Evolutionary conservation across 2,113 vertebrate species (phyloP), one percentile per base, ranked within the genome.

Genomic region (Seriola quinqueradiata): DNA sequence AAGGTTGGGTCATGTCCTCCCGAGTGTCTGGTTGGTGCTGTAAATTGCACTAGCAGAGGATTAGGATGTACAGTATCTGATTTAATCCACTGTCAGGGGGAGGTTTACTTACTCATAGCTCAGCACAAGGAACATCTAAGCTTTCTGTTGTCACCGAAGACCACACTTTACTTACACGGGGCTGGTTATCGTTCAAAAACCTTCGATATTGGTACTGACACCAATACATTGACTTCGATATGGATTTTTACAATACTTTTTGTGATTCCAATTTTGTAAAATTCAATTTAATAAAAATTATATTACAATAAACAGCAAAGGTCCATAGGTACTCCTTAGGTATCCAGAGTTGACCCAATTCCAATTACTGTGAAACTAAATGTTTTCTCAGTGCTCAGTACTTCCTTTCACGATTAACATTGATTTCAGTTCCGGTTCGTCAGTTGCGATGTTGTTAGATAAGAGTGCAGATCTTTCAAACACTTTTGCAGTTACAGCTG

Each of bases 41-140:
- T 92, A 91, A 94, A 42, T 87, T 88, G 68, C 84, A 83, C 64
- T 88, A 70, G 72, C 71, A 83, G 85, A 80, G 91, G 93, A 95
- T 95, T 94, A 94, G 71, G 71, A 88, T 58, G 61, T 85, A 82
- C 77, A 86, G 85, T 91, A 80, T 92, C 89, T 93, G 89, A 88
- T 93, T 93, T 94, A 95, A 94, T 94, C 92, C 81, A 72, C 66
- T n/a, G 74, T 89, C 58, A 75, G 69, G 75, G 69, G 67, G 79
- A 73, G 81, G 79, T 85, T 87, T 77, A 84, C 73, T 84, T 70
- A 74, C 64, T 64, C 81, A 73, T 57, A 52, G 81, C 84, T 81
- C 79, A 89, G 83, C 61, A 57, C 69, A 32, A 78, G 50, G 19
- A 77, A 11, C 0, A 57, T 78, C 83, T 87, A 74, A 81, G 86